Evolutionary conservation across 1,140 invertebrate species (phyloP).

Genomic region (Monomorium pharaonis): DNA sequence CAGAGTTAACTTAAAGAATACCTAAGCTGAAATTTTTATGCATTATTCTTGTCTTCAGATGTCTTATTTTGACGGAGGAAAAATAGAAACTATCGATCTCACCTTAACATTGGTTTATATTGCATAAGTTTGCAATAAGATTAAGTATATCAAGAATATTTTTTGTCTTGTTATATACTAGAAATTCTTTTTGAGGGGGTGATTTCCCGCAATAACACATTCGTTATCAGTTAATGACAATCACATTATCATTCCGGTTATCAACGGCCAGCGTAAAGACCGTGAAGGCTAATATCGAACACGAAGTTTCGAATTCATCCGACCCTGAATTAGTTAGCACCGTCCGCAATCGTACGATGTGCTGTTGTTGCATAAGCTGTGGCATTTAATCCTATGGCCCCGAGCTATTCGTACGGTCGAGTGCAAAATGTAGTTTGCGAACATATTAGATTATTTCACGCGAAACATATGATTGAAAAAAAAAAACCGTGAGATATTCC

Average conservation of each 20-base stretch:
- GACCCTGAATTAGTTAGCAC: conserved; percentile 60
- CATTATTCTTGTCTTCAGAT: too few species aligned
- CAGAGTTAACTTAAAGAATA: too few species aligned
- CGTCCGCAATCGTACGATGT: conserved; percentile 12
- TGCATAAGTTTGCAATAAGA: too few species aligned
- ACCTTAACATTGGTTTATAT: too few species aligned
- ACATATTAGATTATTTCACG: neutral
- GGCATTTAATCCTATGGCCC: conserved; percentile 21
- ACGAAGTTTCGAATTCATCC: conserved; percentile 6
- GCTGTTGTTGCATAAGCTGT: neutral
- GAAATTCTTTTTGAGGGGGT: too few species aligned
- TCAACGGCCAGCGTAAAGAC: neutral
- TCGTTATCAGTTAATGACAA: conserved; percentile 16
- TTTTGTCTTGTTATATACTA: too few species aligned
- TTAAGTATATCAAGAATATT: too few species aligned
- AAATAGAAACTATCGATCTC: too few species aligned
- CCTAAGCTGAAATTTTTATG: too few species aligned
- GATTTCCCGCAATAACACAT: neutral
- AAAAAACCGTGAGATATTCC: neutral
- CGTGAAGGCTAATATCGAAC: neutral
- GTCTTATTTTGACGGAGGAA: too few species aligned
- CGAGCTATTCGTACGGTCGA: neutral
- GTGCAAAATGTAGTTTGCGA: neutral
- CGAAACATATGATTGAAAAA: neutral
- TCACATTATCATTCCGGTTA: neutral